Conservation (phyloP, 2,113 vertebrate species). For the Leptobrachium ailaonicum region DNA sequence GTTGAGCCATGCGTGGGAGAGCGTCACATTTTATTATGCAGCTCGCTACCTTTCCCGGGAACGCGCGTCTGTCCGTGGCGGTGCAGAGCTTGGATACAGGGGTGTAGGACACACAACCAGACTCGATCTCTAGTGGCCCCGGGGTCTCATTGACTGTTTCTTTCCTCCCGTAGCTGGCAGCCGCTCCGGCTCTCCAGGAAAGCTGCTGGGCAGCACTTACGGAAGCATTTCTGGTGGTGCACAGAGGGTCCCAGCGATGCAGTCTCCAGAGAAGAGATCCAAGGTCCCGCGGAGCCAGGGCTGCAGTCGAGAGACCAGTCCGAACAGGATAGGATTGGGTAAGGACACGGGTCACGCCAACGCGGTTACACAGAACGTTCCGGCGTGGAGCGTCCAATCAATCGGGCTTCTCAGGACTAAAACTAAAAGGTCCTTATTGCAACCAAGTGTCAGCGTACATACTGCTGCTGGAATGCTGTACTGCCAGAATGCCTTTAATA, state of each 20-base stretch:
- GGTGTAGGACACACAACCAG: neutral
- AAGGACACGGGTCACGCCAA: constrained; percentile 57
- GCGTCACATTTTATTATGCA: neutral
- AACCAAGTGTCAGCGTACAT: neutral
- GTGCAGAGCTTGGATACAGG: neutral
- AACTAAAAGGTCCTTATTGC: neutral
- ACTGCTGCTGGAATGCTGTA: neutral
- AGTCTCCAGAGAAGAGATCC: constrained; percentile 83
- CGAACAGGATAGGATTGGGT: constrained; percentile 90
- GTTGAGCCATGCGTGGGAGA: neutral
- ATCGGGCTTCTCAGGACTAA: neutral
- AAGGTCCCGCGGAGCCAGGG: constrained; percentile 95
- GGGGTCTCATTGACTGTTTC: neutral
- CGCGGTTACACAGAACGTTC: neutral
- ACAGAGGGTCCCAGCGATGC: constrained; percentile 72
- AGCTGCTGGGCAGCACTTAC: constrained; percentile 85
- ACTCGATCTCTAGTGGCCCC: no score
- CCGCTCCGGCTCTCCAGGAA: constrained; percentile 92
- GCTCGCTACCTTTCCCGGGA: neutral
- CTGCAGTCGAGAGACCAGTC: constrained; percentile 95
- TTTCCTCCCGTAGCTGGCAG: constrained; percentile 80
- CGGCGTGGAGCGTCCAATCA: neutral
- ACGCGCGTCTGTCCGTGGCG: neutral
- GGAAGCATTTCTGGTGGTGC: constrained; percentile 72
- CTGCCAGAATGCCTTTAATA: neutral